A percentile compares a stretch with the other conserved stretches of the same genome.
phyloP scores from a whole-genome alignment of 1,140 invertebrate genomes.

The Mactra quadrangularis region DNA sequence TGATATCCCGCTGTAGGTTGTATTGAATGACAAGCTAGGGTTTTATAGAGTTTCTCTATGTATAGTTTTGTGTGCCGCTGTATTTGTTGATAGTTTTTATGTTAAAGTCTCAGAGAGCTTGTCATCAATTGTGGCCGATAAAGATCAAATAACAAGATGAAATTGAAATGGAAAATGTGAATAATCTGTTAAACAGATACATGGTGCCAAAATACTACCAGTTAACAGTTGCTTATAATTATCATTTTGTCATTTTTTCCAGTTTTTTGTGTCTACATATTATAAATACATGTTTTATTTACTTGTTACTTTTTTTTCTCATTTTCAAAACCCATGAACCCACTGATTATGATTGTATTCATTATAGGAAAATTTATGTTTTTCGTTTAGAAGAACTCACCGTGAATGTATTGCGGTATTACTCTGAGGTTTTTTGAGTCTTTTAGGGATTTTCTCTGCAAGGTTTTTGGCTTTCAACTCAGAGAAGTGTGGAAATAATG shows the following conservation, averaged over 20 bases:
- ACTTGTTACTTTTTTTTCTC: slow-evolving; percentile 17
- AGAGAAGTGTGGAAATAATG: too few relatives aligned
- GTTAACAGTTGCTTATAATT: slow-evolving; percentile 61
- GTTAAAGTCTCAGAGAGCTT: slow-evolving; percentile 34
- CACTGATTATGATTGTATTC: too few relatives aligned
- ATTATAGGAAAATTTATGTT: too few relatives aligned
- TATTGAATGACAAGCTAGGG: background rate
- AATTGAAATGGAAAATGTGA: slow-evolving; percentile 61
- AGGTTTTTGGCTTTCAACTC: too few relatives aligned
- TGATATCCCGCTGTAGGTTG: too few relatives aligned
- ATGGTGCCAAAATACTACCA: slow-evolving; percentile 53
- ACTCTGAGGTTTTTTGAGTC: too few relatives aligned
- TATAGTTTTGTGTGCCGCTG: slow-evolving; percentile 29
- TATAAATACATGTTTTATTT: slow-evolving; percentile 35
- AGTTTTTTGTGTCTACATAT: slow-evolving; percentile 52
- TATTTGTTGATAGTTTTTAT: slow-evolving; percentile 54
- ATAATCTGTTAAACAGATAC: slow-evolving; percentile 54
- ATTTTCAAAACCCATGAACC: background rate
- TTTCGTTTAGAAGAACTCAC: too few relatives aligned
- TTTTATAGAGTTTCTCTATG: slow-evolving; percentile 41
- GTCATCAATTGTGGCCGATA: slow-evolving; percentile 53
- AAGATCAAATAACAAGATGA: slow-evolving; percentile 63
- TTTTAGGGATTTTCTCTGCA: too few relatives aligned
- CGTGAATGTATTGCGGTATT: too few relatives aligned
- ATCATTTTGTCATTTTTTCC: slow-evolving; percentile 47